A percentile compares a stretch with the other conserved stretches of the same genome.
Evolutionary conservation across 2,797 vertebrate species (phyloP).

Genomic region (Myotis findleyi): DNA sequence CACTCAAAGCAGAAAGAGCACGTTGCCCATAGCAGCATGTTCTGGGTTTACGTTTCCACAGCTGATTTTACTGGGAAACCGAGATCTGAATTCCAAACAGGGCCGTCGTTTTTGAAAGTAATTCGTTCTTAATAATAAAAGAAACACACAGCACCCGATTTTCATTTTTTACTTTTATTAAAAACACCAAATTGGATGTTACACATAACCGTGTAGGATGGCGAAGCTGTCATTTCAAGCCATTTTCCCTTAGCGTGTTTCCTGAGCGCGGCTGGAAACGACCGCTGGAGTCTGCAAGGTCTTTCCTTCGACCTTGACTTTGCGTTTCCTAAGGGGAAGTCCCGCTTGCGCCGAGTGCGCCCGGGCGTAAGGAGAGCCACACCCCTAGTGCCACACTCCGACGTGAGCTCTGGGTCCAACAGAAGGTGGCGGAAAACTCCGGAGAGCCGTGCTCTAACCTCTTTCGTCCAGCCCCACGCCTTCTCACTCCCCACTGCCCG

Average conservation of each 20-base stretch:
- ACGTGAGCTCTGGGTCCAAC: background rate
- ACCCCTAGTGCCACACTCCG: background rate
- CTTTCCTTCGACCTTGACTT: background rate
- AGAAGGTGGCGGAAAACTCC: background rate
- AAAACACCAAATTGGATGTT: background rate
- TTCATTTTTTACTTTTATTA: constrained; percentile 41
- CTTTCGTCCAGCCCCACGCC: background rate
- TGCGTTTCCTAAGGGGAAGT: constrained; percentile 11
- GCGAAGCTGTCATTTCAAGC: constrained; percentile 1
- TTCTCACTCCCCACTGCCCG: background rate
- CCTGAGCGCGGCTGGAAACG: background rate
- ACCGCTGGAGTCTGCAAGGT: background rate
- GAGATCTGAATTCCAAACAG: constrained; percentile 39
- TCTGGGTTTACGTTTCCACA: background rate
- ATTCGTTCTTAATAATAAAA: constrained; percentile 64
- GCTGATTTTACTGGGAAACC: constrained; percentile 41
- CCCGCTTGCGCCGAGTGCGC: background rate
- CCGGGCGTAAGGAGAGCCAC: background rate
- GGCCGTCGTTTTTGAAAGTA: background rate
- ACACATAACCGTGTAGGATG: background rate
- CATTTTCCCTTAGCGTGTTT: background rate
- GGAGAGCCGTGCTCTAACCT: background rate
- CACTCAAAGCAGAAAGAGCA: background rate
- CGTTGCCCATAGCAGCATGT: background rate
- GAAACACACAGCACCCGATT: background rate